Percentiles rank a stretch among this genome's conserved stretches.
These are phyloP conservation scores for Psettodes erumei DNA, from an alignment of 2,113 vertebrate species.

Conservation along the genomic window DNA sequence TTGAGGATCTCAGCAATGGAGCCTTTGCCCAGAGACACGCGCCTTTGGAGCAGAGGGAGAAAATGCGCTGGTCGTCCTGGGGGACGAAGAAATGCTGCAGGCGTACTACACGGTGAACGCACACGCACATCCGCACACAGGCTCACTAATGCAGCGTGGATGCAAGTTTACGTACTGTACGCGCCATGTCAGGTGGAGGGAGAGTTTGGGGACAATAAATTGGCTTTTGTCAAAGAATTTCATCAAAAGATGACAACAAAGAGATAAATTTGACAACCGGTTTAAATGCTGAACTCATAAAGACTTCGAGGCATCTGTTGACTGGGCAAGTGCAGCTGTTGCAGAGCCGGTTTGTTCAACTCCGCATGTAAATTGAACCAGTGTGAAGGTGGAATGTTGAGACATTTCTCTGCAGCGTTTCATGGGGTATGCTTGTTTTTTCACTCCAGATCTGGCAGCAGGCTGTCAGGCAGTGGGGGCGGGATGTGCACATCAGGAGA, in stretches of 20 bases:
- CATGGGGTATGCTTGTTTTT: conserved; percentile 39
- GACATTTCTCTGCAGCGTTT: conserved; percentile 21
- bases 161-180: neutral
- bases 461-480: conserved; percentile 44
- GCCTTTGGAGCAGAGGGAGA: conserved; percentile 74
- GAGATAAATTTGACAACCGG: neutral
- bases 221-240: neutral
- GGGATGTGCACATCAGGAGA: conserved; percentile 64
- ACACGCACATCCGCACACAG: neutral
- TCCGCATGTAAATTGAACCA: conserved; percentile 12
- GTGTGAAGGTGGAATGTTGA: conserved; percentile 35
- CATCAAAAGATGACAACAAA: neutral
- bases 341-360: conserved; percentile 11
- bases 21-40: conserved; percentile 73
- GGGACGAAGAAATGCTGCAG: conserved; percentile 52
- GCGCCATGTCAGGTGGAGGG: neutral
- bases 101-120: conserved; percentile 61
- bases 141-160: neutral
- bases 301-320: neutral
- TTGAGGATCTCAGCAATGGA: conserved; percentile 67
- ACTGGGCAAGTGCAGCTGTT: conserved; percentile 14
- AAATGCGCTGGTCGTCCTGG: conserved; percentile 62
- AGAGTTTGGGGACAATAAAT: neutral
- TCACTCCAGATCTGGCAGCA: conserved; percentile 67
- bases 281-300: neutral